Evolutionary conservation across 1,140 invertebrate species (phyloP).

Genomic region (Capitella teleta): DNA sequence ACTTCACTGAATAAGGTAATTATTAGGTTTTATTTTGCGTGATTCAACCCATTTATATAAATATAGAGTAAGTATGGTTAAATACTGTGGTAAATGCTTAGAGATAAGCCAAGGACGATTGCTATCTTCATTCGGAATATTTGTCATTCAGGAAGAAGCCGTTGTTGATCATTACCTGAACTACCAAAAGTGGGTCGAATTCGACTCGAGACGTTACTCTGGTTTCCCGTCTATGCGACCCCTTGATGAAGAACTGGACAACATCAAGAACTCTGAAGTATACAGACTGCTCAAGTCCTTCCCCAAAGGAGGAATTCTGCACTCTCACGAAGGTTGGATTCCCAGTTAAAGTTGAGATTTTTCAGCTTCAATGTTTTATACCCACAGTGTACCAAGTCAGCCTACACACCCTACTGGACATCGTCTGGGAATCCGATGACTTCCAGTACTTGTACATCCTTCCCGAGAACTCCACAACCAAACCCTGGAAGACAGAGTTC

Average conservation of each 20-base stretch:
- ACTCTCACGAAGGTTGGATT: constrained; percentile 12
- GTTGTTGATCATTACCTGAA: constrained; percentile 8
- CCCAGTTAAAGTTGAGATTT: too few species aligned
- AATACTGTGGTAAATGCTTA: too few species aligned
- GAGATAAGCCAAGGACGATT: too few species aligned
- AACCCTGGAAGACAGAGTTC: constrained; percentile 9
- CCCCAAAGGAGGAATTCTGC: constrained; percentile 12
- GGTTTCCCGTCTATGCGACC: constrained; percentile 6
- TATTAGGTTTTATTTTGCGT: too few species aligned
- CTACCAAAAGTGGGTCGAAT: constrained; percentile 6
- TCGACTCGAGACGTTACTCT: not conserved
- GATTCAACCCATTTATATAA: too few species aligned
- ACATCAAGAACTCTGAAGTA: constrained; percentile 2
- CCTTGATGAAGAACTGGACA: constrained; percentile 5
- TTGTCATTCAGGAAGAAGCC: too few species aligned
- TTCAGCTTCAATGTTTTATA: too few species aligned
- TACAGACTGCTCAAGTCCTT: constrained; percentile 1
- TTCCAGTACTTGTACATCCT: constrained; percentile 11
- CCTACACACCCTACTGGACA: constrained; percentile 5
- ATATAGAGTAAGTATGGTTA: too few species aligned
- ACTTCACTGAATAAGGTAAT: too few species aligned
- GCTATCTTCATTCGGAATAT: too few species aligned
- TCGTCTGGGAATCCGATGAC: constrained; percentile 9
- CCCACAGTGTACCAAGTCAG: constrained; percentile 9
- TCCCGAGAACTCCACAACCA: not conserved